phyloP scores from a whole-genome alignment of 2,888 invertebrate genomes.

The Dryadula phaetusa region DNA sequence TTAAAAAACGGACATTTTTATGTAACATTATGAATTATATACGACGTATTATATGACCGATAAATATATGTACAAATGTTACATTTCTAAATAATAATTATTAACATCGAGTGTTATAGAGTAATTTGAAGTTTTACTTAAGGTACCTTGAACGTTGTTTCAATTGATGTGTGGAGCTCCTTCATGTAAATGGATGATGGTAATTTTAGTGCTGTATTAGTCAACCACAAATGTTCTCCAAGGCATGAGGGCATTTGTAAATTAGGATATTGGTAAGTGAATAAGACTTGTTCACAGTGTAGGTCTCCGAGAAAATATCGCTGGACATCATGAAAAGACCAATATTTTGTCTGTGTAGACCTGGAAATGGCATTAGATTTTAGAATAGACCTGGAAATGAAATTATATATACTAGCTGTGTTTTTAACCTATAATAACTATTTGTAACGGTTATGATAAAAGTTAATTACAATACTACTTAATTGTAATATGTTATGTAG shows the following conservation, averaged over 20 bases:
- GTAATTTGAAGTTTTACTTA: background rate
- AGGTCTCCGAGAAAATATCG: constrained; percentile 64
- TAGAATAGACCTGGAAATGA: too few species aligned
- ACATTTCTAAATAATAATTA: background rate
- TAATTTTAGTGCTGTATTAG: constrained; percentile 63
- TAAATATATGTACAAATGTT: too few species aligned
- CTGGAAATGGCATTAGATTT: constrained; percentile 48
- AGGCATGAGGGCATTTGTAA: constrained; percentile 59
- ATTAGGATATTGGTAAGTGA: constrained; percentile 72
- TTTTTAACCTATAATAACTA: too few species aligned
- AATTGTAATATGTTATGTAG: too few species aligned
- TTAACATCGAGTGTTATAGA: background rate
- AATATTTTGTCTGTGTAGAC: constrained; percentile 63
- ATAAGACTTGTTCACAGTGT: constrained; percentile 70
- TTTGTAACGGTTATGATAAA: too few species aligned
- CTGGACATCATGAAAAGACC: constrained; percentile 72
- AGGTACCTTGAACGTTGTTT: constrained; percentile 66
- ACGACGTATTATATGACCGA: too few species aligned
- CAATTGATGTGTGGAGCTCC: constrained; percentile 60
- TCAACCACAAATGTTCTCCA: constrained; percentile 63
- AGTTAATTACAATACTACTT: too few species aligned
- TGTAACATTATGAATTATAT: too few species aligned
- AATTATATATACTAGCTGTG: too few species aligned
- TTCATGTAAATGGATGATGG: constrained; percentile 58
- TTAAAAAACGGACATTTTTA: background rate